phyloP scores from a whole-genome alignment of 1,140 invertebrate genomes.

The Drosophila kanapiae region DNA sequence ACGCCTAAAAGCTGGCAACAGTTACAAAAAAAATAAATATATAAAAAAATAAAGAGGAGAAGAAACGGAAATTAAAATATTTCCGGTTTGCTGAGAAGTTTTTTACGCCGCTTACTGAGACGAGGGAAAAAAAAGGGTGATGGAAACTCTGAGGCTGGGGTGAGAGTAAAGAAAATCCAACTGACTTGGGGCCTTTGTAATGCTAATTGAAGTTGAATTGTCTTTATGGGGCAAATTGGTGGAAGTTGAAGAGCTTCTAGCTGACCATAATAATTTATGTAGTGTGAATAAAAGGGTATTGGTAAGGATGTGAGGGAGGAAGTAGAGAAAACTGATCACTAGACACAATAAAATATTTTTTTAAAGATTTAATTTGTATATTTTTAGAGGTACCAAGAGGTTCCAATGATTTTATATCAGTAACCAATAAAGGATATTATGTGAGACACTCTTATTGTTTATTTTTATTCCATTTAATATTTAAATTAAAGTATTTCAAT shows the following conservation, averaged over 20 bases:
- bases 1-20: slow-evolving; percentile 63
- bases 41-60: slow-evolving; percentile 34
- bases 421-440: not conserved
- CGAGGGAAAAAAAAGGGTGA: not conserved
- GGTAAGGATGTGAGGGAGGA: no score
- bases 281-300: slow-evolving; percentile 20
- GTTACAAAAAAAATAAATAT: not conserved
- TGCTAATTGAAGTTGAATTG: slow-evolving; percentile 57
- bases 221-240: slow-evolving; percentile 25
- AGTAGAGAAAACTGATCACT: not conserved
- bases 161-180: not conserved
- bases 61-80: slow-evolving; percentile 78
- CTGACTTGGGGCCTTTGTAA: slow-evolving; percentile 47
- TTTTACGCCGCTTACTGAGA: slow-evolving; percentile 4
- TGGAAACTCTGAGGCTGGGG: not conserved
- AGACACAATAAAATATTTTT: not conserved
- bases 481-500: not conserved
- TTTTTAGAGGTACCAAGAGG: not conserved
- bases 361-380: not conserved
- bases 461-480: not conserved
- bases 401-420: not conserved
- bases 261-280: slow-evolving; percentile 37
- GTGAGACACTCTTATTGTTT: not conserved
- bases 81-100: slow-evolving; percentile 69
- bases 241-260: slow-evolving; percentile 21